Evolutionary conservation across 2,113 vertebrate genomes (phyloP).

Genomic region (Taurulus bubalis): DNA sequence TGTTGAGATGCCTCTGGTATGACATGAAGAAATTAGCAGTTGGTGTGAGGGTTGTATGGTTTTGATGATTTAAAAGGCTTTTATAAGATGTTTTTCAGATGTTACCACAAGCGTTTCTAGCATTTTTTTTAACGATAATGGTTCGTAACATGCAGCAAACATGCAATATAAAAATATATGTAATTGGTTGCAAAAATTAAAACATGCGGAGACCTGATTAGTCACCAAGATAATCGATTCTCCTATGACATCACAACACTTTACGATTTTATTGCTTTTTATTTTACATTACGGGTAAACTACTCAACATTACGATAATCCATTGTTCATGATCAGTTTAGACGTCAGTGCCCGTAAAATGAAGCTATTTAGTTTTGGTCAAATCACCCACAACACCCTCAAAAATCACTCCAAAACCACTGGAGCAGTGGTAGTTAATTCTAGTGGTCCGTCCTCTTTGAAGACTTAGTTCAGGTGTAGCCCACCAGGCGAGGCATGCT

Average conservation of each 20-base stretch:
- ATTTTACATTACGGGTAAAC: background rate
- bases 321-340: background rate
- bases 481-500: conserved; percentile 88
- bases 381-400: conserved; percentile 23
- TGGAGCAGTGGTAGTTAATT: background rate
- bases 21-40: background rate
- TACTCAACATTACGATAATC: background rate
- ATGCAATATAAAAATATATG: background rate
- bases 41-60: background rate
- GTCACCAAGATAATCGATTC: background rate
- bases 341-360: background rate
- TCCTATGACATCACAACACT: background rate
- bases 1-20: background rate
- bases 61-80: background rate
- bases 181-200: background rate
- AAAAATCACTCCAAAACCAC: conserved; percentile 49
- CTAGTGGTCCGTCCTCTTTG: background rate
- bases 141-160: background rate
- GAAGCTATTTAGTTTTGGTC: background rate
- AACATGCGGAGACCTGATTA: background rate
- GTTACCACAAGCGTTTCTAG: background rate
- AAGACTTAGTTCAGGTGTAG: conserved; percentile 77
- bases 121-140: background rate
- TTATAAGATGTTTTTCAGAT: background rate
- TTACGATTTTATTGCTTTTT: background rate